Evolutionary conservation across 1,140 invertebrate species (phyloP).

Genomic region (Diplogasteroides magnus): DNA sequence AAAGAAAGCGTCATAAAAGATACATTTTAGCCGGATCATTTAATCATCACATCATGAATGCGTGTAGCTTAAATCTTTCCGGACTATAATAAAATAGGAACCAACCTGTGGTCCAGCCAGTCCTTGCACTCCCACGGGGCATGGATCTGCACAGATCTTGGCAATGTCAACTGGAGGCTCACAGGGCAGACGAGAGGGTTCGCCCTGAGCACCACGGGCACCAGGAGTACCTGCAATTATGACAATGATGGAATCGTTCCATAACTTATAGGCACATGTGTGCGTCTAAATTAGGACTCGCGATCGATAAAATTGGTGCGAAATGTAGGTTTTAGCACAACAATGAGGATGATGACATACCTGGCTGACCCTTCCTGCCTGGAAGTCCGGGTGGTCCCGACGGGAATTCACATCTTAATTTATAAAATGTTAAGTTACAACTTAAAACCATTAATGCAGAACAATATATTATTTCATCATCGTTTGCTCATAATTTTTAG

Average conservation of each 20-base stretch:
- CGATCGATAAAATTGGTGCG: neutral
- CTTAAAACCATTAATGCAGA: slow-evolving; percentile 4
- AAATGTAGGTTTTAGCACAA: neutral
- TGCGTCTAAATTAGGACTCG: too few relatives aligned
- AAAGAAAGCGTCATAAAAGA: too few relatives aligned
- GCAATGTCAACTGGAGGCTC: slow-evolving; percentile 26
- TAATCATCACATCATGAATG: neutral
- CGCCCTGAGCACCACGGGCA: slow-evolving; percentile 38
- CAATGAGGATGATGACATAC: slow-evolving; percentile 9
- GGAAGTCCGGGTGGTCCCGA: slow-evolving; percentile 24
- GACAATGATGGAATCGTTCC: too few relatives aligned
- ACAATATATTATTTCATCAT: slow-evolving; percentile 2
- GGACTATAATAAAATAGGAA: neutral
- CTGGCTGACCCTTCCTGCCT: slow-evolving; percentile 22
- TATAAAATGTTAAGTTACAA: slow-evolving; percentile 2
- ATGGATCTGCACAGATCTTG: slow-evolving; percentile 21
- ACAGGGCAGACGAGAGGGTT: slow-evolving; percentile 42
- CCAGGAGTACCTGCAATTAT: slow-evolving; percentile 8
- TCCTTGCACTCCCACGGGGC: slow-evolving; percentile 26
- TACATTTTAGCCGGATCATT: too few relatives aligned
- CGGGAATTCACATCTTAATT: slow-evolving; percentile 16
- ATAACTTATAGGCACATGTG: too few relatives aligned
- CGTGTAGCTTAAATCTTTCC: neutral
- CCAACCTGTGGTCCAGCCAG: slow-evolving; percentile 4
- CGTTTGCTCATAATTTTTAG: neutral